phyloP scores from a whole-genome alignment of 2,113 vertebrate species.

The Oophaga pumilio region DNA sequence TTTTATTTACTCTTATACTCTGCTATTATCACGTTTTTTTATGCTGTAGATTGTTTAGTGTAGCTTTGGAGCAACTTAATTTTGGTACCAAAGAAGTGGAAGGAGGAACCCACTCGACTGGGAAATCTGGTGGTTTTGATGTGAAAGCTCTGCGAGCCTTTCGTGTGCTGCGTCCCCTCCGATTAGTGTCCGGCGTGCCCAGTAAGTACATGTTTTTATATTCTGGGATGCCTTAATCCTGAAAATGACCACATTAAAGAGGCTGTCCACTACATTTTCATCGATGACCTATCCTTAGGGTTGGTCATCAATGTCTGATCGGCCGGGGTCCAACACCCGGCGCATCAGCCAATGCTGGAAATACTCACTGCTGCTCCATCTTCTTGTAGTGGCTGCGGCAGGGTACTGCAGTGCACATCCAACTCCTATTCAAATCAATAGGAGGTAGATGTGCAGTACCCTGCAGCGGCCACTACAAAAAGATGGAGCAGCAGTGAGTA shows the following conservation, averaged over 20 bases:
- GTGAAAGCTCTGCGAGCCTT: conserved; percentile 99
- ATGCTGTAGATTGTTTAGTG: conserved; percentile 91
- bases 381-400: too few species aligned
- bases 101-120: conserved; percentile 77
- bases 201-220: conserved; percentile 78
- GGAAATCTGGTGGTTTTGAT: conserved; percentile 96
- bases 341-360: too few species aligned
- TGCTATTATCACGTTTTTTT: background rate
- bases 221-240: background rate
- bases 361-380: too few species aligned
- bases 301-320: too few species aligned
- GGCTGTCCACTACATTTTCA: too few species aligned
- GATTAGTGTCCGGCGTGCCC: conserved; percentile 98
- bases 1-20: background rate
- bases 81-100: conserved; percentile 93
- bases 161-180: conserved; percentile 95
- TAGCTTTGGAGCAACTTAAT: conserved; percentile 98
- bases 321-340: too few species aligned
- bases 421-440: too few species aligned
- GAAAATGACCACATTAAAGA: background rate
- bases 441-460: too few species aligned
- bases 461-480: too few species aligned
- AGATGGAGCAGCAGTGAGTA: too few species aligned
- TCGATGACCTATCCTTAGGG: too few species aligned
- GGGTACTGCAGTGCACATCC: too few species aligned